Evolutionary conservation across 2,797 vertebrate species (phyloP).

Genomic region (Salmo trutta): DNA sequence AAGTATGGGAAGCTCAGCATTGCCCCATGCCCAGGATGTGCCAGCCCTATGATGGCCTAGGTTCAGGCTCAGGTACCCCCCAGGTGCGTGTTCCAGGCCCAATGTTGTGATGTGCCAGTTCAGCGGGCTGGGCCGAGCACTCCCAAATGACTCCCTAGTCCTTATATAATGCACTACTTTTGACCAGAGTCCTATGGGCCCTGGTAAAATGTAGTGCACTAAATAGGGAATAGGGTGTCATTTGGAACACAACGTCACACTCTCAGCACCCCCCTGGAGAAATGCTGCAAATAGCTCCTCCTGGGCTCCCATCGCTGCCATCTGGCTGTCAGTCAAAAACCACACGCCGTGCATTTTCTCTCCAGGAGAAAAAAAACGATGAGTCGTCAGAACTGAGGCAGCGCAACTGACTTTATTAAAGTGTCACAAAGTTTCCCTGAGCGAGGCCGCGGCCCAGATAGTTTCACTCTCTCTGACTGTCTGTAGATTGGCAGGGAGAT

Average conservation of each 20-base stretch:
- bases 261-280: conserved; percentile 13
- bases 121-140: conserved; percentile 9
- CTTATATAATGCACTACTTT: not conserved
- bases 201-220: not conserved
- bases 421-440: conserved; percentile 59
- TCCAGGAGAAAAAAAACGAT: conserved; percentile 52
- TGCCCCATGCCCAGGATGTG: not conserved
- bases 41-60: not conserved
- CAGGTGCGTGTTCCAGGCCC: not conserved
- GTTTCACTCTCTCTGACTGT: conserved; percentile 16
- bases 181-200: not conserved
- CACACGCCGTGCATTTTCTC: conserved; percentile 35
- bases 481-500: conserved; percentile 21
- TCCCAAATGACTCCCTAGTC: no score
- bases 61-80: not conserved
- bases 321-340: conserved; percentile 67
- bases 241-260: not conserved
- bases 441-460: conserved; percentile 34
- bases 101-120: conserved; percentile 34
- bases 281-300: conserved; percentile 30
- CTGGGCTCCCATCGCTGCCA: conserved; percentile 43
- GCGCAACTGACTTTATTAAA: conserved; percentile 60
- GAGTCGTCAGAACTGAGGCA: conserved; percentile 61
- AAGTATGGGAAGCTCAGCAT: not conserved
- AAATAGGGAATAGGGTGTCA: not conserved